Percentiles rank a stretch among this genome's conserved stretches.
phyloP scores from a whole-genome alignment of 2,888 invertebrate genomes.

The Cantharis flavilabris region DNA sequence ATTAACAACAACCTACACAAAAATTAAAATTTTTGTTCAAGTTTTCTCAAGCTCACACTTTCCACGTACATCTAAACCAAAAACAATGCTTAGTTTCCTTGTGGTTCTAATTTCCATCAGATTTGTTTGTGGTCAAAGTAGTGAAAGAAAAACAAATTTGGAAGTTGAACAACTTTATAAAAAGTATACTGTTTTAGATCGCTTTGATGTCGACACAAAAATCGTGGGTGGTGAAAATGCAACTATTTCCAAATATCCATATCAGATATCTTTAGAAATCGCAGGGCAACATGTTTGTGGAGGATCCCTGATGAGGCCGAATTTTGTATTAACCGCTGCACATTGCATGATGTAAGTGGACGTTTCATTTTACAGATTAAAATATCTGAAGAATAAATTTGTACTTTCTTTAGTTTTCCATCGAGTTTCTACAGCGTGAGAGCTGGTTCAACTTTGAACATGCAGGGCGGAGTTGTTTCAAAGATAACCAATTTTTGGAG shows the following conservation, averaged over 20 bases:
- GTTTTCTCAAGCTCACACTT: not conserved
- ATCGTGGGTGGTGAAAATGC: not conserved
- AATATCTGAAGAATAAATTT: not conserved
- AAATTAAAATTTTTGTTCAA: not conserved
- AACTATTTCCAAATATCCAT: not conserved
- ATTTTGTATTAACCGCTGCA: not conserved
- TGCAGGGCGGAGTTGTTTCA: not conserved
- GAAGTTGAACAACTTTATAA: not conserved
- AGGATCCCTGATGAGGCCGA: not conserved
- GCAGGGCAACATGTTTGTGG: not conserved
- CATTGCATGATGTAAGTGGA: not conserved
- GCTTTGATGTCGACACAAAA: not conserved
- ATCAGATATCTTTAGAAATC: not conserved
- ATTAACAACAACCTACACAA: not conserved
- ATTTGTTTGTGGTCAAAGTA: not conserved
- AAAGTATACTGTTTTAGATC: not conserved
- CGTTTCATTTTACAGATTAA: no score
- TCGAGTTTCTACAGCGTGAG: not conserved
- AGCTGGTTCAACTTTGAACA: not conserved
- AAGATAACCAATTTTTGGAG: not conserved
- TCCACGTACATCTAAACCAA: not conserved
- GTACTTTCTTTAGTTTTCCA: not conserved
- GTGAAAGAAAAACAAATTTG: not conserved
- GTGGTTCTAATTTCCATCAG: not conserved
- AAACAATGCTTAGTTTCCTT: not conserved